phyloP scores from a whole-genome alignment of 2,888 invertebrate genomes.

The Vannuccia rotundouncinata region DNA sequence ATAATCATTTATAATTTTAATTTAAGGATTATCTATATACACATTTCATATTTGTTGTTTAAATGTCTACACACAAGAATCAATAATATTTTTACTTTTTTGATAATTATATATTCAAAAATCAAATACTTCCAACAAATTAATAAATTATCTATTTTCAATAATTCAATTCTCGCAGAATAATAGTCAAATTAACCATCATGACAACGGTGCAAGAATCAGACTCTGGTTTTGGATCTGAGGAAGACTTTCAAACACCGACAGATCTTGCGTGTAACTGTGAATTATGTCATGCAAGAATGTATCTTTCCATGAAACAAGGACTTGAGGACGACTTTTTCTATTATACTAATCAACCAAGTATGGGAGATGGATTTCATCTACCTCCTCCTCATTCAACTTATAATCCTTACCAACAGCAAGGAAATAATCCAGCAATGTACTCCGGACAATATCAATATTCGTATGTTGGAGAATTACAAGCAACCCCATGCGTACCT shows the following conservation, averaged over 20 bases:
- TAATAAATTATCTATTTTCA: too few relatives aligned
- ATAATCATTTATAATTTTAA: too few relatives aligned
- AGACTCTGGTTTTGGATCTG: slow-evolving; percentile 36
- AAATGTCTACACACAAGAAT: too few relatives aligned
- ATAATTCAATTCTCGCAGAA: too few relatives aligned
- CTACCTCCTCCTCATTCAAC: slow-evolving; percentile 27
- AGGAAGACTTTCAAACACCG: slow-evolving; percentile 32
- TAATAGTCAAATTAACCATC: not conserved
- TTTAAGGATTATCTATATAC: too few relatives aligned
- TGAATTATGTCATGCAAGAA: slow-evolving; percentile 36
- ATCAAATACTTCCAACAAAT: too few relatives aligned
- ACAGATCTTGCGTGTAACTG: slow-evolving; percentile 35
- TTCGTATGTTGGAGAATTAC: slow-evolving; percentile 36
- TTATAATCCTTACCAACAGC: slow-evolving; percentile 28
- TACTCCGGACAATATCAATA: slow-evolving; percentile 31
- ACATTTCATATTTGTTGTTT: too few relatives aligned
- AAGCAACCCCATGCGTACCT: slow-evolving; percentile 9
- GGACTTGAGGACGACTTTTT: slow-evolving; percentile 35
- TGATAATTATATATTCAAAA: too few relatives aligned
- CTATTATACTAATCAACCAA: slow-evolving; percentile 30
- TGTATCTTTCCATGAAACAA: slow-evolving; percentile 37
- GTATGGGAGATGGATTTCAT: slow-evolving; percentile 37
- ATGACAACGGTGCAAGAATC: slow-evolving; percentile 20
- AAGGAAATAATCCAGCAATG: slow-evolving; percentile 1
- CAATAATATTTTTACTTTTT: too few relatives aligned